phyloP scores from a whole-genome alignment of 2,113 vertebrate genomes.

The Maccullochella peelii region DNA sequence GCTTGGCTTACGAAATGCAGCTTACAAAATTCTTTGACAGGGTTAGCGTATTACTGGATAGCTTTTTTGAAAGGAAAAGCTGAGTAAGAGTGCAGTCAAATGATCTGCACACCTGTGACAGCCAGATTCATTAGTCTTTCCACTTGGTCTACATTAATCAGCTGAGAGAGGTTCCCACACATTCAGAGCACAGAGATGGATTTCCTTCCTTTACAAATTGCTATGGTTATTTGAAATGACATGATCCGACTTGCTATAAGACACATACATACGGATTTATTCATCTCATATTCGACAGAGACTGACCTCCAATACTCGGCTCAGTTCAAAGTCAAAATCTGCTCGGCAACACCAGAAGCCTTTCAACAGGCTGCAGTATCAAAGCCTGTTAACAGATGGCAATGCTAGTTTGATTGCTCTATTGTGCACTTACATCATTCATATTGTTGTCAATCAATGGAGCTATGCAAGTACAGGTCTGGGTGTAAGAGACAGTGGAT shows the following conservation, averaged over 20 bases:
- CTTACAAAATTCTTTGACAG: neutral
- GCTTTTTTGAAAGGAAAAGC: neutral
- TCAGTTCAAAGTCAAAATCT: conserved; percentile 5
- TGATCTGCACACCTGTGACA: conserved; percentile 32
- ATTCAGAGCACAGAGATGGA: neutral
- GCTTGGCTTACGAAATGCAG: neutral
- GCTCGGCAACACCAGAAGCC: neutral
- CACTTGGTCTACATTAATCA: neutral
- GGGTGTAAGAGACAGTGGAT: neutral
- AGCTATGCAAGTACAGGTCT: neutral
- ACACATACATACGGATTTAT: neutral
- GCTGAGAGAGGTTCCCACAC: conserved; percentile 37
- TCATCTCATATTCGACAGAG: conserved; percentile 20
- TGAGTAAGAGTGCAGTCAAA: neutral
- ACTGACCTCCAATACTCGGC: neutral
- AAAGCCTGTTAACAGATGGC: neutral
- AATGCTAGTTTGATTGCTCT: neutral
- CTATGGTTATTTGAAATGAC: neutral
- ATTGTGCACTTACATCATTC: neutral
- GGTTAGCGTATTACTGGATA: neutral
- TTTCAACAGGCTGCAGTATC: neutral
- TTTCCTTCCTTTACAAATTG: neutral
- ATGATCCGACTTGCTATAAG: neutral
- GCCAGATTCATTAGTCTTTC: conserved; percentile 22
- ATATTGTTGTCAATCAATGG: neutral